These are phyloP conservation scores for Elephantulus edwardii DNA, from an alignment of 2,113 vertebrate species.

Conservation along the genomic window DNA sequence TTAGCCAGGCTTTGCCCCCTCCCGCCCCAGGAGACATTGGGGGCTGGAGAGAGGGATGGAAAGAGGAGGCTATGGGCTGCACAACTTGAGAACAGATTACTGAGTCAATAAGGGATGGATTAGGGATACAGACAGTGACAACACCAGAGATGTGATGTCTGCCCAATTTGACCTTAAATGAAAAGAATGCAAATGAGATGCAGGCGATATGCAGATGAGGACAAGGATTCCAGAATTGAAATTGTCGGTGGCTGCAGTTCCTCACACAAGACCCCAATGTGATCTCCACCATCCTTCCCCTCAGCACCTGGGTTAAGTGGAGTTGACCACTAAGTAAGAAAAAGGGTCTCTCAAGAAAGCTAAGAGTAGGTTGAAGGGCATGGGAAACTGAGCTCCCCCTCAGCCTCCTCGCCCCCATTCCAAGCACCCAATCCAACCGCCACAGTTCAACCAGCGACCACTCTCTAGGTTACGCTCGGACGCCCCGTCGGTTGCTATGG, in stretches of 20 bases:
- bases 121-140: conserved; percentile 46
- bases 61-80: not conserved
- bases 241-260: not conserved
- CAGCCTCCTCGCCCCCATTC: not conserved
- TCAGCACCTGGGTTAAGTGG: not conserved
- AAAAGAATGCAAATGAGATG: conserved; percentile 77
- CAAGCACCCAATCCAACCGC: not conserved
- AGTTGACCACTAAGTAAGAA: not conserved
- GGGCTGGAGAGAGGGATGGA: not conserved
- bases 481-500: conserved; percentile 68
- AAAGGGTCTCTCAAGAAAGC: not conserved
- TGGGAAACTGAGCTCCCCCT: not conserved
- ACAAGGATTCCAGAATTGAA: conserved; percentile 53
- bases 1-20: not conserved
- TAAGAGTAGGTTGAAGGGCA: not conserved
- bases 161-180: conserved; percentile 79
- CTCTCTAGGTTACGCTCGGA: not conserved
- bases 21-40: not conserved
- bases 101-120: not conserved
- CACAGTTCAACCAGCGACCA: not conserved
- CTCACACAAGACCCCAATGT: not conserved
- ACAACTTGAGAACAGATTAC: not conserved
- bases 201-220: conserved; percentile 66
- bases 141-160: conserved; percentile 64
- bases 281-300: not conserved